A percentile compares a stretch with the other conserved stretches of the same genome.
These are phyloP conservation scores for Brachyalestes nurse DNA, from an alignment of 2,797 vertebrate genomes.

Conservation along the genomic window DNA sequence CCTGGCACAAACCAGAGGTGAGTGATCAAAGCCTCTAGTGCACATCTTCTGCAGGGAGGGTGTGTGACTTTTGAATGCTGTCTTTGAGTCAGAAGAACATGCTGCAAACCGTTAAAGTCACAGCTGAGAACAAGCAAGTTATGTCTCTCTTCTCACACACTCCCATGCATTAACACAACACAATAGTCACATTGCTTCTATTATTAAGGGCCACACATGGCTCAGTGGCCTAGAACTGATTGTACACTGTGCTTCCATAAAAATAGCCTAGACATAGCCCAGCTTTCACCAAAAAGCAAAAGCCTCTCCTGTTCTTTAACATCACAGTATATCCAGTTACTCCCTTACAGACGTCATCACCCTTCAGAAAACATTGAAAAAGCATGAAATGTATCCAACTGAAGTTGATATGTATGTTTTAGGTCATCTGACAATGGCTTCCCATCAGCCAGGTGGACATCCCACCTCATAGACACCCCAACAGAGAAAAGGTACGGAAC, in stretches of 20 bases:
- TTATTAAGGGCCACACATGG: slow-evolving; percentile 58
- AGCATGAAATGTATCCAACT: slow-evolving; percentile 46
- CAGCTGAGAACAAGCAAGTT: slow-evolving; percentile 77
- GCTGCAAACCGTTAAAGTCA: slow-evolving; percentile 64
- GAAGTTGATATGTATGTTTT: slow-evolving; percentile 31
- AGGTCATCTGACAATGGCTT: slow-evolving; percentile 71
- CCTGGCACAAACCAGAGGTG: slow-evolving; percentile 65
- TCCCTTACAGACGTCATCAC: slow-evolving; percentile 5
- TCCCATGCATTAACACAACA: slow-evolving; percentile 63
- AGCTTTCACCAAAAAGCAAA: slow-evolving; percentile 57
- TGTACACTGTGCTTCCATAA: slow-evolving; percentile 65
- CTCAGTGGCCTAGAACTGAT: slow-evolving; percentile 69
- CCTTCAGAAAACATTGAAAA: slow-evolving; percentile 9
- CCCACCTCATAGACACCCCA: slow-evolving; percentile 65
- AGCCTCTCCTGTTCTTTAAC: slow-evolving; percentile 51
- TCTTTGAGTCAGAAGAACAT: slow-evolving; percentile 63
- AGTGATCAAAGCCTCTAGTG: slow-evolving; percentile 48
- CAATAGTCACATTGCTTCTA: slow-evolving; percentile 52
- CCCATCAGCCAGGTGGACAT: slow-evolving; percentile 75
- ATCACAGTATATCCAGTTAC: slow-evolving; percentile 47
- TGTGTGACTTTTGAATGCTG: slow-evolving; percentile 13
- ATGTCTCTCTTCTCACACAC: slow-evolving; percentile 36
- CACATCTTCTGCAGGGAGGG: slow-evolving; percentile 1
- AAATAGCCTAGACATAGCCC: slow-evolving; percentile 66
- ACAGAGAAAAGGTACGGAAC: slow-evolving; percentile 19